Evolutionary conservation across 2,113 vertebrate genomes (phyloP), one percentile per base, ranked within the genome.

Genomic region (Micronycteris hirsuta): DNA sequence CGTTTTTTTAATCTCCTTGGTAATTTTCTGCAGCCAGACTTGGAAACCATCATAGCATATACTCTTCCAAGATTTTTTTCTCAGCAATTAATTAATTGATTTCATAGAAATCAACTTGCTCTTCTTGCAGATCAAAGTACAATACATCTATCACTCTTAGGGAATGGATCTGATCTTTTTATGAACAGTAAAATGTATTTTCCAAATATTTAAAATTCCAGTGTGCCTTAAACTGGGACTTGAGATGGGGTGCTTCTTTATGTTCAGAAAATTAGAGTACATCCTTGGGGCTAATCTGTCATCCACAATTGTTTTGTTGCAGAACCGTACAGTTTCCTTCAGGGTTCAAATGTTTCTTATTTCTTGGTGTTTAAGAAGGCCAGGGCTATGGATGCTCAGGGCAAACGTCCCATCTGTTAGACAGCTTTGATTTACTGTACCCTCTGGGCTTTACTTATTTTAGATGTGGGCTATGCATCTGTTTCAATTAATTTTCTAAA

Each of bases 401-500:
- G 87, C 26, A 78, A 80, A 73, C 4, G 15, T 38, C 24, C 13
- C 13, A 24, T 15, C 41, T 24, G 67, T 70, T 17, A 81, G 41
- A 73, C 20, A 49, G 20, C 91, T 89, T 58, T 63, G 8, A 77
- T 56, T 80, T 24, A 67, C 24, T 88, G 10, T 0, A 49, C 38
- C 28, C 38, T n/a, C 13, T 3, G 68, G 58, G 33, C 33, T 94
- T 61, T 87, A 61, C 28, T 47, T 96, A 49, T 78, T 93, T 95
- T 68, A 83, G 54, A 54, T 0, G 0, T 61, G 22, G 15, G 16
- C 52, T 76, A 15, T 28, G 10, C 28, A 49, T 41, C 26, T 36
- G 45, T 68, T 92, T 80, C 33, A 47, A 19, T 15, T 47, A 45
- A 31, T 86, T 95, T 82, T 91, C 71, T 91, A 82, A 76, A 96